Conservation (phyloP, 2,113 vertebrate genomes). For the Pedetes capensis region DNA sequence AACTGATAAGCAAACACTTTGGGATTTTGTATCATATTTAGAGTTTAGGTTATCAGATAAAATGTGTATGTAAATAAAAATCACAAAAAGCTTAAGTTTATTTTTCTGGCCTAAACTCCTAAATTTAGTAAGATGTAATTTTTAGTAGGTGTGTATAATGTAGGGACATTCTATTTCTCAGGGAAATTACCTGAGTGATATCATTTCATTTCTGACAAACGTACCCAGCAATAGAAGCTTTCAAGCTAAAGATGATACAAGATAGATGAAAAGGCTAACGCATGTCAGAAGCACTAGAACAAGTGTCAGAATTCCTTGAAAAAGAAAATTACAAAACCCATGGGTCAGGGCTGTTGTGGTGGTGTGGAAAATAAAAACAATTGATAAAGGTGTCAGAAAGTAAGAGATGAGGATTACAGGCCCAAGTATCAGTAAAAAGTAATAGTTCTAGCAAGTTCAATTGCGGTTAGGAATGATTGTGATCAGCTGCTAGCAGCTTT, state of each 20-base stretch:
- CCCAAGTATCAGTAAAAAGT: not conserved
- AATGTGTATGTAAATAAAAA: not conserved
- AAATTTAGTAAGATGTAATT: not conserved
- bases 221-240: not conserved
- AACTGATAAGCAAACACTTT: not conserved
- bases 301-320: constrained; percentile 36
- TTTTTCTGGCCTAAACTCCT: not conserved
- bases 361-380: not conserved
- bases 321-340: constrained; percentile 5
- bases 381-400: not conserved
- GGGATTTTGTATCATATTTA: not conserved
- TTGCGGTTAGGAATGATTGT: not conserved
- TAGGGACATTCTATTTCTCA: not conserved
- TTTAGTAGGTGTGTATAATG: not conserved
- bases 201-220: not conserved
- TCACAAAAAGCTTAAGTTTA: not conserved
- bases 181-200: not conserved
- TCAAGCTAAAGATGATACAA: not conserved
- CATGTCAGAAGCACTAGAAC: not conserved
- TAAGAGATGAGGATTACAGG: not conserved
- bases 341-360: not conserved
- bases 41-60: not conserved
- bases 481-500: not conserved
- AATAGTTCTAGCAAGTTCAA: not conserved
- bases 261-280: not conserved